These are phyloP conservation scores for Cyanocitta stelleri DNA, from an alignment of 2,113 vertebrate genomes.

Conservation along the genomic window DNA sequence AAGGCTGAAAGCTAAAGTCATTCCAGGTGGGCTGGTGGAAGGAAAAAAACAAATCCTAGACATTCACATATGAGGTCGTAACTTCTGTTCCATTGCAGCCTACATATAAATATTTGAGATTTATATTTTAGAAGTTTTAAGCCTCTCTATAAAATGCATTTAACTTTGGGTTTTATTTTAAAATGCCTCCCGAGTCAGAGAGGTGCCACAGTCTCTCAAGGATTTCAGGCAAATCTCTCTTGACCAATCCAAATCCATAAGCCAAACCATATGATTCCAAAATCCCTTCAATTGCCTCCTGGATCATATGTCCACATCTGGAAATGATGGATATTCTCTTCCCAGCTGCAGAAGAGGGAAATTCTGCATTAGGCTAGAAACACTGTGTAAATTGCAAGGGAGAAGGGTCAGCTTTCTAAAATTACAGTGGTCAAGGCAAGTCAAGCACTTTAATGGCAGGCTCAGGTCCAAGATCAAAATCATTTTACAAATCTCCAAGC, in stretches of 20 bases:
- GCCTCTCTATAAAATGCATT: conserved; percentile 30
- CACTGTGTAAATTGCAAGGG: not conserved
- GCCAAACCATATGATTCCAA: conserved; percentile 21
- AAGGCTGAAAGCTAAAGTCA: conserved; percentile 59
- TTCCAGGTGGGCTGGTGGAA: conserved; percentile 42
- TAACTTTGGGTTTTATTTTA: conserved; percentile 47
- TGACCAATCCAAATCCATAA: conserved; percentile 35
- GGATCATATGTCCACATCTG: conserved; percentile 37
- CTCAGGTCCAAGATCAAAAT: conserved; percentile 37
- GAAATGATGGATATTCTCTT: conserved; percentile 26
- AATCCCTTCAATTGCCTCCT: conserved; percentile 39
- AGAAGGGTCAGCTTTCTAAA: conserved; percentile 37
- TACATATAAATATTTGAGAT: conserved; percentile 55
- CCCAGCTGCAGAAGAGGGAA: conserved; percentile 41
- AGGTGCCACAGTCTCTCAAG: not conserved
- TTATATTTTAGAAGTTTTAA: conserved; percentile 49
- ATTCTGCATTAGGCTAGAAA: conserved; percentile 14
- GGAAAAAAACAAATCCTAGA: conserved; percentile 17
- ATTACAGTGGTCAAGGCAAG: not conserved
- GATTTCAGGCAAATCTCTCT: conserved; percentile 11
- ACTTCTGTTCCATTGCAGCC: conserved; percentile 23
- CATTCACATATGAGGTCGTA: conserved; percentile 36
- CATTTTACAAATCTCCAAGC: not conserved
- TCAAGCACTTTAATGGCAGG: conserved; percentile 32
- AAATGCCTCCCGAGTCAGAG: conserved; percentile 11